phyloP scores from a whole-genome alignment of 1,140 invertebrate species.

The Hestina assimilis region DNA sequence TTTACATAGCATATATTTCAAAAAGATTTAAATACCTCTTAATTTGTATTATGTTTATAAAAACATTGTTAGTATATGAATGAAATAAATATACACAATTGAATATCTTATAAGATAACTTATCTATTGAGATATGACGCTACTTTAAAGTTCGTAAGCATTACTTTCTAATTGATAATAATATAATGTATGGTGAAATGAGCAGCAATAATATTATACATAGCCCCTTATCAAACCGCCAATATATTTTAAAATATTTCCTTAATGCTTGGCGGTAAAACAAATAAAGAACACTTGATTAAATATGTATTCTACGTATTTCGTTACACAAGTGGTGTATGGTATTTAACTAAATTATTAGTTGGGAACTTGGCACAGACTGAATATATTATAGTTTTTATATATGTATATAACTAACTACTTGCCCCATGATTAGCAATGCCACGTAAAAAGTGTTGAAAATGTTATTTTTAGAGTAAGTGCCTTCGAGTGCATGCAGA shows the following conservation, averaged over 20 bases:
- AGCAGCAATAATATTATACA: background rate
- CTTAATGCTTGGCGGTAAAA: conserved; percentile 24
- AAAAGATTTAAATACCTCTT: too few relatives aligned
- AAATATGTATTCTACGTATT: conserved; percentile 49
- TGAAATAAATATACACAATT: too few relatives aligned
- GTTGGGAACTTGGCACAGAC: background rate
- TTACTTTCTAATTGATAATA: background rate
- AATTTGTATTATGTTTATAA: too few relatives aligned
- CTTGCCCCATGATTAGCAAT: too few relatives aligned
- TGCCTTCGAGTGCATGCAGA: too few relatives aligned
- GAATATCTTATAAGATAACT: background rate
- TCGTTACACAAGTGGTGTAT: conserved; percentile 29
- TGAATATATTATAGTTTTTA: background rate
- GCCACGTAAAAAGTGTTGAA: too few relatives aligned
- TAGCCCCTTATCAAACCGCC: background rate
- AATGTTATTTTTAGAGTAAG: too few relatives aligned
- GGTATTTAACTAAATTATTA: conserved; percentile 4
- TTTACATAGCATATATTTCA: too few relatives aligned
- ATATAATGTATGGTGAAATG: background rate
- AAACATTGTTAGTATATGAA: too few relatives aligned
- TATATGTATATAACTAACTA: background rate
- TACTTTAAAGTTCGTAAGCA: background rate
- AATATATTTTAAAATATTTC: background rate
- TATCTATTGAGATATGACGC: background rate
- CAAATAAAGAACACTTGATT: conserved; percentile 45